Percentiles rank a stretch among this genome's conserved stretches.
Conservation (phyloP, 2,888 invertebrate genomes). For the Drosophila maculinotata region DNA sequence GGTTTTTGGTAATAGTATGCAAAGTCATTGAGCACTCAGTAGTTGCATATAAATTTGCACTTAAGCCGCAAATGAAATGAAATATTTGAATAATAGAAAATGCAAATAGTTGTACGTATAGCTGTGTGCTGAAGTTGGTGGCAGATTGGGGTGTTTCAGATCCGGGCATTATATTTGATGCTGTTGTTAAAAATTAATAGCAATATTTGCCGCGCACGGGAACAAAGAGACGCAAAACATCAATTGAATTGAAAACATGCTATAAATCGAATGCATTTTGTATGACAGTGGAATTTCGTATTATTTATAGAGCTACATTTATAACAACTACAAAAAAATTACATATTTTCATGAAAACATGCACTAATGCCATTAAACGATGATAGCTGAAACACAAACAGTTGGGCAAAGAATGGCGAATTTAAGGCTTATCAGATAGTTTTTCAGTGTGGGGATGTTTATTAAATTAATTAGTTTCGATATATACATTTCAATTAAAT, state of each 20-base stretch:
- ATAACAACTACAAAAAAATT: constrained; percentile 38
- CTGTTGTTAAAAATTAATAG: constrained; percentile 68
- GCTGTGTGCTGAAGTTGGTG: no score
- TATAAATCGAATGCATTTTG: constrained; percentile 58
- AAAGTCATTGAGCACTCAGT: constrained; percentile 5
- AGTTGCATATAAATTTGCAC: constrained; percentile 54
- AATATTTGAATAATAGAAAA: constrained; percentile 21
- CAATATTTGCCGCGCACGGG: constrained; percentile 39
- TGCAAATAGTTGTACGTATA: constrained; percentile 6
- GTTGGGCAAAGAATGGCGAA: no score
- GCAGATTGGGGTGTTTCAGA: not conserved
- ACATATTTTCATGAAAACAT: constrained; percentile 45
- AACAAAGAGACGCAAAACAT: constrained; percentile 49
- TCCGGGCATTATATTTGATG: constrained; percentile 14
- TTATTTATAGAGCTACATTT: constrained; percentile 64
- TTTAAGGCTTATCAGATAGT: not conserved
- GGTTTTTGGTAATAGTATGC: constrained; percentile 10
- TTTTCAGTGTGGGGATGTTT: not conserved
- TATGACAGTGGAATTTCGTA: constrained; percentile 46
- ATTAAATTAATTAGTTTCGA: constrained; percentile 19
- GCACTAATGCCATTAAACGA: constrained; percentile 66
- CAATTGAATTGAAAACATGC: constrained; percentile 68
- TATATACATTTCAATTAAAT: constrained; percentile 26
- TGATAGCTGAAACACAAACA: constrained; percentile 11
- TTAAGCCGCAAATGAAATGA: constrained; percentile 62